Evolutionary conservation across 64 coral and sea anemone genomes (phyloP), one percentile per base, ranked within the genome.

Genomic region (Stichodactyla mertensii): DNA sequence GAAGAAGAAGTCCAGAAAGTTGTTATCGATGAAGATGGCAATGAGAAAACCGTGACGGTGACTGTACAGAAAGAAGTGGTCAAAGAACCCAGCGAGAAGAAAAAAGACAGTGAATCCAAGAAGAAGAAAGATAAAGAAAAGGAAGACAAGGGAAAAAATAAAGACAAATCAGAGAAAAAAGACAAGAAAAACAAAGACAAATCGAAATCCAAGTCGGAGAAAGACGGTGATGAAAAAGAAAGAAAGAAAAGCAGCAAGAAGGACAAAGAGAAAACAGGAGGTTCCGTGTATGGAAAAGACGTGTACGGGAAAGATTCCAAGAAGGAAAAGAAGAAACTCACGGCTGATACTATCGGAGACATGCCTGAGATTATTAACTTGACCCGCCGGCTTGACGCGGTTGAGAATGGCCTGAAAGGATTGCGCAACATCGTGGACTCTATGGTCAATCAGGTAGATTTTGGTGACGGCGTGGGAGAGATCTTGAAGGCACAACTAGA

Each of bases 361-460:
- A 58, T 59, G 13, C 94, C 94, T 60, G 91, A 97, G 67, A 19
- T 97, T n/a, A 85, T 97, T 15, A 97, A 97, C 58, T 60, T 97
- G 4, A 93, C 88, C 0, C 86, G 94, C 6, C 87, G 91, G 23
- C 52, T 97, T 10, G 94, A 97, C 18, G 91, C 94, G 67, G 94
- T 90, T 5, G 94, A 97, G 16, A 89, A 54, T 54, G 94, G 94
- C 13, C 89, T 97, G 58, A 93, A 93, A 57, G 84, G 94, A 52
- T 52, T 97, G 6, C 91, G 94, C 64, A 97, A 97, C 82, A 97
- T 97, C 55, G 86, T 97, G 31, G 94, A 97, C 78, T 97, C 94
- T 9, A 93, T 97, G 91, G 94, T 97, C 6, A 97, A 97, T 54
- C 94, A 97, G 74, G 94, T 97, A 5, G 94, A 97, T 61, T 97